phyloP scores from a whole-genome alignment of 2,888 invertebrate genomes.

The Anagyrus pseudococci region DNA sequence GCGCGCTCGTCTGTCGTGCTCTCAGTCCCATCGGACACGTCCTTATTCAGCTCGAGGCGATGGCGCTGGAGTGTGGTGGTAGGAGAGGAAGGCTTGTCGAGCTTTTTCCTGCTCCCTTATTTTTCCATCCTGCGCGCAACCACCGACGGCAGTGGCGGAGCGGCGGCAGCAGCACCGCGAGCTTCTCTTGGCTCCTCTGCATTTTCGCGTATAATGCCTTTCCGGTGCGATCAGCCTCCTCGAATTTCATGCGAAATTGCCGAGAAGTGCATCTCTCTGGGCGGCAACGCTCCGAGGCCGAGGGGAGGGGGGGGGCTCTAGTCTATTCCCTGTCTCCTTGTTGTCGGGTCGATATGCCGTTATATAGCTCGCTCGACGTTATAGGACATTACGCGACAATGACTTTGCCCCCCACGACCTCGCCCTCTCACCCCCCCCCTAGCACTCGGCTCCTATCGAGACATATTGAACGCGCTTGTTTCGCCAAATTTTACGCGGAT shows the following conservation, averaged over 20 bases:
- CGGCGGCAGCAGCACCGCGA: too few relatives aligned
- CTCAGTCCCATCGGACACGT: conserved; percentile 15
- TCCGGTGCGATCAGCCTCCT: conserved; percentile 5
- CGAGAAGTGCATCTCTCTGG: conserved; percentile 5
- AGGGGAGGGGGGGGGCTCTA: too few relatives aligned
- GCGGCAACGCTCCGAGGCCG: neutral
- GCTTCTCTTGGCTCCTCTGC: neutral
- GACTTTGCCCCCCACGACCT: too few relatives aligned
- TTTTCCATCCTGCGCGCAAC: neutral
- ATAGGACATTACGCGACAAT: too few relatives aligned
- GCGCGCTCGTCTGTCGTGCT: too few relatives aligned
- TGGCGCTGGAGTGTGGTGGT: too few relatives aligned
- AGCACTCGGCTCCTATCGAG: too few relatives aligned
- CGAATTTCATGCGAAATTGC: conserved; percentile 20
- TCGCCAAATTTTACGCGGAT: too few relatives aligned
- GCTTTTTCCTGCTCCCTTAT: conserved; percentile 9
- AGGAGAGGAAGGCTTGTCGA: conserved; percentile 25
- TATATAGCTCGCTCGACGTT: neutral
- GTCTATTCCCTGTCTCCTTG: conserved; percentile 9
- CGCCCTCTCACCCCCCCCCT: too few relatives aligned
- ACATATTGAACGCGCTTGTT: too few relatives aligned
- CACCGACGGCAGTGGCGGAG: neutral
- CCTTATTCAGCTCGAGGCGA: conserved; percentile 21
- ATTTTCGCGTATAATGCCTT: conserved; percentile 6
- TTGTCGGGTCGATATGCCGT: neutral